A percentile compares a stretch with the other conserved stretches of the same genome.
Evolutionary conservation across 2,113 vertebrate species (phyloP).

Genomic region (Melierax canorus): DNA sequence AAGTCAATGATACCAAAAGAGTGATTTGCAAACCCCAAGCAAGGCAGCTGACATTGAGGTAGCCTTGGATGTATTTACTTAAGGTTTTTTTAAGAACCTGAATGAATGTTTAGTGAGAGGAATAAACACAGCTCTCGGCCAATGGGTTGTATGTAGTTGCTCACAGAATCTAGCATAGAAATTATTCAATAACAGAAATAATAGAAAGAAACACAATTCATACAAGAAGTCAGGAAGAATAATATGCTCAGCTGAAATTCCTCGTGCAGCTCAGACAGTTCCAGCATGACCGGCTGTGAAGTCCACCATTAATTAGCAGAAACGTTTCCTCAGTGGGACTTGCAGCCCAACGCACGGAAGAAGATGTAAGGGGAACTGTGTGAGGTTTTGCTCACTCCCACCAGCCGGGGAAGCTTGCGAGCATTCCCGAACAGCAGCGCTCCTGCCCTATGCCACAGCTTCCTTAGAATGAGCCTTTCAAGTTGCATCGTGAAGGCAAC

Average conservation of each 20-base stretch:
- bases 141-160: fast-evolving
- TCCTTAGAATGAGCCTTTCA: neutral
- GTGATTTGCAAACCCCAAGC: neutral
- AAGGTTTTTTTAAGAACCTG: neutral
- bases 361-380: neutral
- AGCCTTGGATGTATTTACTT: neutral
- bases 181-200: neutral
- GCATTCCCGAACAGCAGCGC: neutral
- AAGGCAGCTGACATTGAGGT: neutral
- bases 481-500: fast-evolving
- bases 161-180: neutral
- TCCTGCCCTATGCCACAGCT: neutral
- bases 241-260: neutral
- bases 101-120: neutral
- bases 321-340: neutral
- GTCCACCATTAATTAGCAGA: neutral
- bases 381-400: neutral
- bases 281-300: neutral
- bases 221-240: neutral
- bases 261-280: neutral
- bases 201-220: neutral
- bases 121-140: neutral
- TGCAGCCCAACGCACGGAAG: fast-evolving
- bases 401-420: neutral
- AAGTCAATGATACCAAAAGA: neutral